A percentile compares a stretch with the other conserved stretches of the same genome.
Conservation (phyloP, 2,797 vertebrate species). For the Nyctalus aviator region DNA sequence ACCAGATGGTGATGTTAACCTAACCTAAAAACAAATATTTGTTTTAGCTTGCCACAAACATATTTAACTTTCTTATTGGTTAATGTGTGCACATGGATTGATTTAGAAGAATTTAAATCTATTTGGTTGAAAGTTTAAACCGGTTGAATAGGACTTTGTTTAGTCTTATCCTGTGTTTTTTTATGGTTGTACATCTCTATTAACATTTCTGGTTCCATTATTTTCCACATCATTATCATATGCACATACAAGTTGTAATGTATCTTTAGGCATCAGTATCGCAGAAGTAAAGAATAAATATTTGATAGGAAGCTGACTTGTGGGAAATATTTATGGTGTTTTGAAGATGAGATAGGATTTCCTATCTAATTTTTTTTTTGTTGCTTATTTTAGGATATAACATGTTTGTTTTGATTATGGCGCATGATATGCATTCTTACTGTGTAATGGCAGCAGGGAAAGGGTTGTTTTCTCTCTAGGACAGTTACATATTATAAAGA, state of each 20-base stretch:
- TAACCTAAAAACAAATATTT: conserved; percentile 44
- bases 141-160: background rate
- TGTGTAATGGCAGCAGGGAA: background rate
- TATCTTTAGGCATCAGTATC: background rate
- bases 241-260: background rate
- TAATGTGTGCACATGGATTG: background rate
- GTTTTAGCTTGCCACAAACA: conserved; percentile 9
- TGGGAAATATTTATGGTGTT: background rate
- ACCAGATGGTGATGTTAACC: background rate
- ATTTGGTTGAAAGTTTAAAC: conserved; percentile 1
- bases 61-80: conserved; percentile 30
- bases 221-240: background rate
- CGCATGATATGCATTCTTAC: background rate
- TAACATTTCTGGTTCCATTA: background rate
- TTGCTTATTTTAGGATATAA: background rate
- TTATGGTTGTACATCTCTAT: background rate
- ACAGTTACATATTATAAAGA: background rate
- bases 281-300: background rate
- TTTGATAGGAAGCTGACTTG: background rate
- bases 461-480: background rate
- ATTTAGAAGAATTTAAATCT: conserved; percentile 6
- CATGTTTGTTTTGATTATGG: conserved; percentile 19
- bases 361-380: background rate
- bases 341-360: background rate
- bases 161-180: background rate